These are phyloP conservation scores for Catocala sponsa DNA, from an alignment of 2,888 invertebrate genomes.

Conservation along the genomic window DNA sequence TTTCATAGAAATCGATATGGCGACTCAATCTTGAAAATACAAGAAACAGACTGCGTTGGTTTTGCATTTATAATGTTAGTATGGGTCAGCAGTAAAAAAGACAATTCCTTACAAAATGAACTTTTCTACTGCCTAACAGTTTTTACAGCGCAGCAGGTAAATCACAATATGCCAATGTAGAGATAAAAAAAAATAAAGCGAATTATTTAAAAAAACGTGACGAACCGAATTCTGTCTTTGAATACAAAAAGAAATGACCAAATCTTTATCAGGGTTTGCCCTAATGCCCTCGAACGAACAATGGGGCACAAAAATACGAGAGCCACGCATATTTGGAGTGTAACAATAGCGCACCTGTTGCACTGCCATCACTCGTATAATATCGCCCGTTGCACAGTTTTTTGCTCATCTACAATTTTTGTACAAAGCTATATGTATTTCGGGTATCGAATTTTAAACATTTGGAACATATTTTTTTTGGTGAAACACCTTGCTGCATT, in stretches of 20 bases:
- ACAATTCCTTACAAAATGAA: too few species aligned
- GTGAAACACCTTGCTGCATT: too few species aligned
- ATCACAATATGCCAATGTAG: constrained; percentile 1
- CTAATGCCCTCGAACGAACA: constrained; percentile 59
- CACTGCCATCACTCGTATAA: constrained; percentile 41
- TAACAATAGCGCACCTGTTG: constrained; percentile 74
- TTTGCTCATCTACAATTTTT: constrained; percentile 46
- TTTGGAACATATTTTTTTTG: too few species aligned
- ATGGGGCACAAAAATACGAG: constrained; percentile 51
- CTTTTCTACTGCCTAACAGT: too few species aligned
- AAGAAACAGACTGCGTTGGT: too few species aligned
- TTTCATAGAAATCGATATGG: too few species aligned
- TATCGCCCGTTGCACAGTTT: constrained; percentile 41
- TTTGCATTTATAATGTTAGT: too few species aligned
- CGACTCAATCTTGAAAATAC: too few species aligned
- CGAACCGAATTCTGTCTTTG: constrained; percentile 17
- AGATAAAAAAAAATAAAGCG: constrained; percentile 6
- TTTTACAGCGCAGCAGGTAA: constrained; percentile 12
- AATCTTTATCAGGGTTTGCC: constrained; percentile 55
- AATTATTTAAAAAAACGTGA: constrained; percentile 31
- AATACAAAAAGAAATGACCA: constrained; percentile 41
- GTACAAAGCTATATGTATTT: constrained; percentile 19
- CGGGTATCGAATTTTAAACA: constrained; percentile 25
- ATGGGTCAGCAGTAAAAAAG: too few species aligned
- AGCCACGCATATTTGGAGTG: constrained; percentile 67